A percentile compares a stretch with the other conserved stretches of the same genome.
Conservation (phyloP, 2,113 vertebrate genomes). For the Buteo buteo region DNA sequence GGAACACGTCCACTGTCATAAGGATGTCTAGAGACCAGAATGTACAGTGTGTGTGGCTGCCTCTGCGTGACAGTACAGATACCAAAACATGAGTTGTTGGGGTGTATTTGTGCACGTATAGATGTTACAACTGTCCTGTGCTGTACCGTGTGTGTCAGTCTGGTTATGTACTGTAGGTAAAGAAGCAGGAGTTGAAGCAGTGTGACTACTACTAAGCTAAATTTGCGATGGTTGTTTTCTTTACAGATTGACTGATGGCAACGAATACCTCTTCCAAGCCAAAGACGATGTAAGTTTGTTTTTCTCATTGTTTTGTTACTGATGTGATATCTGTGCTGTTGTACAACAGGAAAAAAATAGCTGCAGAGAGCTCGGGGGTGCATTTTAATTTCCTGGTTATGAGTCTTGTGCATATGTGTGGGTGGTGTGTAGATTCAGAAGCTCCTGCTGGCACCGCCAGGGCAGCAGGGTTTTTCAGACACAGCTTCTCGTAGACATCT, state of each 20-base stretch:
- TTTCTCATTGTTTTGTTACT: neutral
- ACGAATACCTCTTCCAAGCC: constrained; percentile 99
- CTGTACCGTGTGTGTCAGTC: neutral
- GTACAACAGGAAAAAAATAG: neutral
- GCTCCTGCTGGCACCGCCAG: neutral
- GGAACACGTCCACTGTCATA: neutral
- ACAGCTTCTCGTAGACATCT: neutral
- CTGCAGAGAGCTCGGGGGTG: neutral
- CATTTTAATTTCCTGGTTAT: neutral
- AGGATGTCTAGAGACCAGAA: neutral
- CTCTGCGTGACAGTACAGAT: neutral
- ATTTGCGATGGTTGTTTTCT: neutral
- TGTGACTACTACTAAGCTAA: neutral
- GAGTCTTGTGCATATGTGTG: neutral
- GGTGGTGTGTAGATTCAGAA: neutral
- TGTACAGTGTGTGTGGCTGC: neutral
- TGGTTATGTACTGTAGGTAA: neutral
- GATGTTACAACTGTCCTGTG: rapidly evolving
- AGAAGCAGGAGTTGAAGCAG: neutral
- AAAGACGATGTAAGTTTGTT: constrained; percentile 92
- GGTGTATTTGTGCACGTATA: neutral
- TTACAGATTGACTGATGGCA: constrained; percentile 90
- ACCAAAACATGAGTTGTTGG: neutral
- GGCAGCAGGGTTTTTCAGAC: neutral
- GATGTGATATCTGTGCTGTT: neutral